Conservation (phyloP, 2,888 invertebrate genomes). For the Azorinus chamasolen region DNA sequence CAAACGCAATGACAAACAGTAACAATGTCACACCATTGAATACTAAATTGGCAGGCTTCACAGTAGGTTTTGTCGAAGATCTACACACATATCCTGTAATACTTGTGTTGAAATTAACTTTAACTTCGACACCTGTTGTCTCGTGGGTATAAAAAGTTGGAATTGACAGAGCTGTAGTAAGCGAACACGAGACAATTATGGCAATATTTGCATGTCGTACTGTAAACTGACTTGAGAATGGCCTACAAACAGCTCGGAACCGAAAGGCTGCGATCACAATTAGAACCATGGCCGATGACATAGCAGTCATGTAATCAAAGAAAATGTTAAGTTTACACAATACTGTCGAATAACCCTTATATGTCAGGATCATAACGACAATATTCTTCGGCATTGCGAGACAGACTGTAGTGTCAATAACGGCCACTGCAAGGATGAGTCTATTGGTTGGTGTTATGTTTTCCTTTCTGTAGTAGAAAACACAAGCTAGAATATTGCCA, state of each 20-base stretch:
- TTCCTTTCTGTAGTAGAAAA: constrained; percentile 2
- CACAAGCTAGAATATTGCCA: constrained; percentile 2
- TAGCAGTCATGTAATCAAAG: not conserved
- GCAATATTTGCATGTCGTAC: not conserved
- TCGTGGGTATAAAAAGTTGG: not conserved
- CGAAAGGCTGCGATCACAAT: constrained; percentile 6
- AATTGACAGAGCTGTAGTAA: not conserved
- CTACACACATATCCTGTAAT: too few relatives aligned
- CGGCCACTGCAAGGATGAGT: constrained; percentile 7
- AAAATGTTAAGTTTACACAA: constrained; percentile 10
- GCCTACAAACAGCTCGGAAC: constrained; percentile 2
- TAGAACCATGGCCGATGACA: not conserved
- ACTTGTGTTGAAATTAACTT: too few relatives aligned
- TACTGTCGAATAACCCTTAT: not conserved
- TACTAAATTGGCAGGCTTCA: too few relatives aligned
- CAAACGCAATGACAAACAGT: too few relatives aligned
- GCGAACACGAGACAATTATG: not conserved
- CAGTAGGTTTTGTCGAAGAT: too few relatives aligned
- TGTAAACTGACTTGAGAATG: not conserved
- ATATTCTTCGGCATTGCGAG: constrained; percentile 13
- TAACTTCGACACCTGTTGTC: not conserved
- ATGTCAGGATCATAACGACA: not conserved
- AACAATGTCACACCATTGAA: too few relatives aligned
- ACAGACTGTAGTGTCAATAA: not conserved
- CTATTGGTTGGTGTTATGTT: not conserved